Conservation (phyloP, 53 echinoderm and acorn worm genomes). For the Henricia sp. region DNA sequence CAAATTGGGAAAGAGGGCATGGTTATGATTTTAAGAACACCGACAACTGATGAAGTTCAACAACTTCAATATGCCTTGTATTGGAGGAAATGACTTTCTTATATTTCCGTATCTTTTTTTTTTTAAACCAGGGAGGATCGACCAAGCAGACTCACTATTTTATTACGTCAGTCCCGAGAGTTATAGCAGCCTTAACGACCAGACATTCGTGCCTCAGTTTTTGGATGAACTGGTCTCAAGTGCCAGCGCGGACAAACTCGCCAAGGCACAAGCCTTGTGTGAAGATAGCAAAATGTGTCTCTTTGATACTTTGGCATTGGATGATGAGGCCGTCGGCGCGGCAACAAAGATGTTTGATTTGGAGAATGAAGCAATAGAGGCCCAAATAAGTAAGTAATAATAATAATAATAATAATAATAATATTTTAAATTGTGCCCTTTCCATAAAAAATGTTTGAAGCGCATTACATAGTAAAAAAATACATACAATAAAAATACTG, state of each 20-base stretch:
- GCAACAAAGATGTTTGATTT: slow-evolving; percentile 36
- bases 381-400: too few relatives aligned
- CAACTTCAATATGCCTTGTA: too few relatives aligned
- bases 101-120: too few relatives aligned
- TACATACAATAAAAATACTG: too few relatives aligned
- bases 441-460: too few relatives aligned
- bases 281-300: slow-evolving; percentile 68
- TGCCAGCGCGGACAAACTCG: slow-evolving; percentile 38
- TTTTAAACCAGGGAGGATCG: slow-evolving; percentile 68
- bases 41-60: too few relatives aligned
- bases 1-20: too few relatives aligned
- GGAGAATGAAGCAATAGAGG: slow-evolving; percentile 2
- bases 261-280: slow-evolving; percentile 55
- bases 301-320: slow-evolving; percentile 72
- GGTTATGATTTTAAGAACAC: too few relatives aligned
- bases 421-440: too few relatives aligned
- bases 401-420: too few relatives aligned
- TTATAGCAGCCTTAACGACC: slow-evolving; percentile 64
- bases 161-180: slow-evolving; percentile 29
- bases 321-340: slow-evolving; percentile 31
- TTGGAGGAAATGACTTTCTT: too few relatives aligned
- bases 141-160: slow-evolving; percentile 66
- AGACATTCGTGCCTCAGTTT: slow-evolving; percentile 70
- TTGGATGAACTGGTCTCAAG: slow-evolving; percentile 63
- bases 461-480: too few relatives aligned